These are phyloP conservation scores for Paramormyrops kingsleyae DNA, from an alignment of 2,113 vertebrate species.

Conservation along the genomic window DNA sequence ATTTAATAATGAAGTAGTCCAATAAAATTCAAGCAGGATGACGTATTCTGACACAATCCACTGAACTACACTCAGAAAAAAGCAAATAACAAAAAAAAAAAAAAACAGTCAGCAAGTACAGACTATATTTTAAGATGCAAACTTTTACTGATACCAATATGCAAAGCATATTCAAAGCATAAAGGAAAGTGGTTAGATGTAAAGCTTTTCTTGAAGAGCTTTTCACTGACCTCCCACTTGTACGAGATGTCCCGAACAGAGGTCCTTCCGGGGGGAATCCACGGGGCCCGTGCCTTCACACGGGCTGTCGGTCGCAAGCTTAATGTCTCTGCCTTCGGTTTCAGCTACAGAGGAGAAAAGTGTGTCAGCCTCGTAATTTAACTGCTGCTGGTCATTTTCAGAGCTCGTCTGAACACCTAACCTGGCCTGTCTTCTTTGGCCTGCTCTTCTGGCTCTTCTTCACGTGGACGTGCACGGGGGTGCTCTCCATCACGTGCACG, in stretches of 20 bases:
- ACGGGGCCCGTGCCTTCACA: constrained; percentile 72
- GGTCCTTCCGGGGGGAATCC: constrained; percentile 81
- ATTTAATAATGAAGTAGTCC: neutral
- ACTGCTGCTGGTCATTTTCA: neutral
- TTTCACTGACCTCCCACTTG: constrained; percentile 68
- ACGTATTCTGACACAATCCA: neutral
- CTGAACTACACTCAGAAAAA: neutral
- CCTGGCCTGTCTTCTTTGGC: constrained; percentile 49
- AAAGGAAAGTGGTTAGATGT: neutral
- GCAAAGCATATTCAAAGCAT: neutral
- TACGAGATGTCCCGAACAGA: constrained; percentile 54
- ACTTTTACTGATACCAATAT: neutral
- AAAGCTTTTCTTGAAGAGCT: neutral
- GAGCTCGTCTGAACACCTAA: constrained; percentile 35
- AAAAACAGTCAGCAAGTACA: neutral
- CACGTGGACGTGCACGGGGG: constrained; percentile 85
- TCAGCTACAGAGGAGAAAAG: constrained; percentile 24
- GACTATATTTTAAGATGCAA: neutral
- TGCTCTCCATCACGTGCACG: constrained; percentile 84
- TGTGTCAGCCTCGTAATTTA: constrained; percentile 7
- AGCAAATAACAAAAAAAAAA: neutral
- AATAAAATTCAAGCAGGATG: neutral
- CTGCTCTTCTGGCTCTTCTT: constrained; percentile 75
- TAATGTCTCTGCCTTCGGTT: constrained; percentile 52
- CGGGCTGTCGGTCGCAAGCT: constrained; percentile 50